Evolutionary conservation across 1,140 invertebrate genomes (phyloP), one percentile per base, ranked within the genome.

Genomic region (Caerostris extrusa): DNA sequence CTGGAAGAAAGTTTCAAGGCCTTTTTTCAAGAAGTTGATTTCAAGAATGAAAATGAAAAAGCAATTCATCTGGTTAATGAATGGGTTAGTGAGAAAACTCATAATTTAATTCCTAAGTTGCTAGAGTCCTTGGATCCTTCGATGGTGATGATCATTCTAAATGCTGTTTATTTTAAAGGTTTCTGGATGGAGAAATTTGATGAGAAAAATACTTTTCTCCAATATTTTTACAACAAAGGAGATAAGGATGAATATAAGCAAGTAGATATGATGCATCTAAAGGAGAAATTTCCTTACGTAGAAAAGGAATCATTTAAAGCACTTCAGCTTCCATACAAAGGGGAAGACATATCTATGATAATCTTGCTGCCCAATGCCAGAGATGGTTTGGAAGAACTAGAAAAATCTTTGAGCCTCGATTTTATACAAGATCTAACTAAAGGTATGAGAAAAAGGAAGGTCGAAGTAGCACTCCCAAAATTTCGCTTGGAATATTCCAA

Each of bases 181-280:
- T 92, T 82, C 3, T 95, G 95, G 95, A 58, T 60, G n/a, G n/a
- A 50, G 6, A 57, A 93, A 71, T 95, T 95, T 86, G 60, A 95
- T 7, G 53, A 83, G 8, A 56, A 90, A 7, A 8, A 58, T 50
- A 95, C 95, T 60, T 19, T 56, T 5, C 14, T 55, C 2, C 81
- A 87, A 82, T 50, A 94, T 60, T 95, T 95, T 92, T 95, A 81
- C 6, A 90, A 57, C 17, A 95, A 94, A 3, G 71, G 95, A 0
- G 95, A 95, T 60, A 97, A 97, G 0, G 98, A 99, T 96, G 97
- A 98, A 94, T 96, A 97, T 2, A 97, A 97, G 0, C 95, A 96
- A 34, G 97, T 97, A 7, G 97, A 97, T 6, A 98, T 98, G 97
- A 99, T 99, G 98, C 97, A 97, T 81, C 97, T 98, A 94, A 98